Conservation (phyloP, 2,888 invertebrate genomes). For the Yponomeuta plumbellus region DNA sequence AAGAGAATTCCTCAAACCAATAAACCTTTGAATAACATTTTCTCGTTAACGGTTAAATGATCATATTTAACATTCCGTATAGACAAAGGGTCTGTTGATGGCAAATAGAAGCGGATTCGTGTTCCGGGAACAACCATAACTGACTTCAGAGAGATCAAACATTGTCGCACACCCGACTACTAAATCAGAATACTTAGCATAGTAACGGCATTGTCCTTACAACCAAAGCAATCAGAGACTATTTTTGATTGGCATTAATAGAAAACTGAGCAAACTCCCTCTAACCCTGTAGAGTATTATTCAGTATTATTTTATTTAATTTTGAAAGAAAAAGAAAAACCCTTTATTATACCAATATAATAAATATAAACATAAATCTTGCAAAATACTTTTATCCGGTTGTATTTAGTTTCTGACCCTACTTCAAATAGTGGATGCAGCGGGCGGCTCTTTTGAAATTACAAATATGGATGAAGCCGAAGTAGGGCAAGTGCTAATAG, state of each 20-base stretch:
- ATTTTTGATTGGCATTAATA: too few relatives aligned
- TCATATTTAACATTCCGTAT: background rate
- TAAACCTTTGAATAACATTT: background rate
- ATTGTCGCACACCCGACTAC: background rate
- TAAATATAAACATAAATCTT: too few relatives aligned
- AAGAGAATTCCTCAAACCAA: background rate
- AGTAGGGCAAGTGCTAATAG: constrained; percentile 56
- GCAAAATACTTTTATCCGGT: background rate
- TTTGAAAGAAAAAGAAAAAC: too few relatives aligned
- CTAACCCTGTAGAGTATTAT: too few relatives aligned
- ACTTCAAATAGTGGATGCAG: constrained; percentile 22
- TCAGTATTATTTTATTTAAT: too few relatives aligned
- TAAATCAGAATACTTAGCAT: background rate
- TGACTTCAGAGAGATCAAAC: constrained; percentile 9
- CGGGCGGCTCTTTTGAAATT: constrained; percentile 32
- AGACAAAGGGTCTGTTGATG: background rate
- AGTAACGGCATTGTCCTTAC: too few relatives aligned
- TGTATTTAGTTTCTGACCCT: background rate
- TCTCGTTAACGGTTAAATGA: background rate
- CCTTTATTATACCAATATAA: too few relatives aligned
- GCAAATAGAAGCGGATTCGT: constrained; percentile 5
- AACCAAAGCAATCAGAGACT: too few relatives aligned
- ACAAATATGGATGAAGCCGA: constrained; percentile 30
- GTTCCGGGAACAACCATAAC: constrained; percentile 3
- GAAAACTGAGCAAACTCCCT: too few relatives aligned